These are phyloP conservation scores for Salvelinus alpinus DNA, from an alignment of 2,113 vertebrate genomes.

Conservation along the genomic window DNA sequence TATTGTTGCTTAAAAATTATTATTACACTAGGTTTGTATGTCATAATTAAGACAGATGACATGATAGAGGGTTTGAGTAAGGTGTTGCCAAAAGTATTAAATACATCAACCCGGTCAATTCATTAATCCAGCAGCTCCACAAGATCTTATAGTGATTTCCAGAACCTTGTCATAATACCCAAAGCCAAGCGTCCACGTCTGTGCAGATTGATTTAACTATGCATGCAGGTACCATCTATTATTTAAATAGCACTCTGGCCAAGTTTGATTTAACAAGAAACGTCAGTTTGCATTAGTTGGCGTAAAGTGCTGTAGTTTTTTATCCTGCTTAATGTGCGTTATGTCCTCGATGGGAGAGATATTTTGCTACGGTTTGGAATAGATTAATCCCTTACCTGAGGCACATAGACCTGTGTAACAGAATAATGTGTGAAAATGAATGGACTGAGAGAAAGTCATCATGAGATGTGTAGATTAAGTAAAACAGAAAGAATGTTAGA, in stretches of 20 bases:
- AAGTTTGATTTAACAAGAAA: conserved; percentile 21
- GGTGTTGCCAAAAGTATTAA: too few relatives aligned
- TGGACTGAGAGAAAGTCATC: too few relatives aligned
- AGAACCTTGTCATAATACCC: background rate
- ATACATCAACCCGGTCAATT: too few relatives aligned
- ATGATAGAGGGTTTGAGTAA: too few relatives aligned
- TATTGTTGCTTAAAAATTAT: too few relatives aligned
- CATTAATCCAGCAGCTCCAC: too few relatives aligned
- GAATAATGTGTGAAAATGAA: background rate
- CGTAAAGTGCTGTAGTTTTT: background rate
- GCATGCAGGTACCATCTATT: conserved; percentile 28
- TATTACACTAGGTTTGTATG: too few relatives aligned
- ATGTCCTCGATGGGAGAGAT: background rate
- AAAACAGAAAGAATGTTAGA: too few relatives aligned
- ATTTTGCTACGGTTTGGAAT: background rate
- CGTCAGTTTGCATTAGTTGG: conserved; percentile 23
- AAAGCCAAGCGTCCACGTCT: background rate
- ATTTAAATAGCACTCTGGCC: conserved; percentile 23
- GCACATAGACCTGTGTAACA: background rate
- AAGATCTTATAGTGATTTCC: background rate
- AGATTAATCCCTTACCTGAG: background rate
- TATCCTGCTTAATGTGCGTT: background rate
- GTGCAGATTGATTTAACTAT: conserved; percentile 11
- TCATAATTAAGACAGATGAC: too few relatives aligned
- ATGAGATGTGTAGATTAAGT: too few relatives aligned